phyloP scores from a whole-genome alignment of 2,888 invertebrate genomes.

The Cataglyphis altisquamis region DNA sequence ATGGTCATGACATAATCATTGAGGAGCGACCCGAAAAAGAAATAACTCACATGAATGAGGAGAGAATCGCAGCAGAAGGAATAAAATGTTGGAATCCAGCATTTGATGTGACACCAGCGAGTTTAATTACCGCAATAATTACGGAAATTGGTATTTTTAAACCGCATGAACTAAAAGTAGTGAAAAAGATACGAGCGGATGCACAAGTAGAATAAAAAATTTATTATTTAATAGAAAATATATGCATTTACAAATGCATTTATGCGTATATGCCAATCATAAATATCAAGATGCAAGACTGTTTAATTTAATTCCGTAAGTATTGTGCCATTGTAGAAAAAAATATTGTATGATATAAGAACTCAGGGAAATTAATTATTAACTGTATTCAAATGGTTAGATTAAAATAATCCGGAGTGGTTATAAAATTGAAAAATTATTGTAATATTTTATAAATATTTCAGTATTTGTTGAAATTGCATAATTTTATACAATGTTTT shows the following conservation, averaged over 20 bases:
- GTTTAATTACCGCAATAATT: constrained; percentile 96
- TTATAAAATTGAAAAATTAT: background rate
- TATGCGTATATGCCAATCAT: background rate
- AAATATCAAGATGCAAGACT: background rate
- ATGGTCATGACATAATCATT: constrained; percentile 95
- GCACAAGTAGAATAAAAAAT: background rate
- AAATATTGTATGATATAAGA: background rate
- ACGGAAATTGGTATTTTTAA: constrained; percentile 96
- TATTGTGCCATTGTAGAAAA: constrained; percentile 12
- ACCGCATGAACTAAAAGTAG: constrained; percentile 87
- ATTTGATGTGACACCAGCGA: constrained; percentile 98
- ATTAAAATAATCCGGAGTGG: background rate
- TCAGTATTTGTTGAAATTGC: background rate
- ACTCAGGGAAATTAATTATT: constrained; percentile 3
- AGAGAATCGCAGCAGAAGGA: constrained; percentile 95
- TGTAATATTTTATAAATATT: background rate
- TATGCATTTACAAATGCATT: background rate
- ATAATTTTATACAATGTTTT: background rate
- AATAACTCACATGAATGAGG: constrained; percentile 96
- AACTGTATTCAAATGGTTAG: background rate
- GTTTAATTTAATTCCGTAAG: background rate
- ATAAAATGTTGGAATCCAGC: constrained; percentile 99
- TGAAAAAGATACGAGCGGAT: background rate
- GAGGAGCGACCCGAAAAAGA: constrained; percentile 97
- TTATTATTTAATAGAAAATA: background rate